Evolutionary conservation across 2,113 vertebrate genomes (phyloP), one percentile per base, ranked within the genome.

Genomic region (Halichoerus grypus): DNA sequence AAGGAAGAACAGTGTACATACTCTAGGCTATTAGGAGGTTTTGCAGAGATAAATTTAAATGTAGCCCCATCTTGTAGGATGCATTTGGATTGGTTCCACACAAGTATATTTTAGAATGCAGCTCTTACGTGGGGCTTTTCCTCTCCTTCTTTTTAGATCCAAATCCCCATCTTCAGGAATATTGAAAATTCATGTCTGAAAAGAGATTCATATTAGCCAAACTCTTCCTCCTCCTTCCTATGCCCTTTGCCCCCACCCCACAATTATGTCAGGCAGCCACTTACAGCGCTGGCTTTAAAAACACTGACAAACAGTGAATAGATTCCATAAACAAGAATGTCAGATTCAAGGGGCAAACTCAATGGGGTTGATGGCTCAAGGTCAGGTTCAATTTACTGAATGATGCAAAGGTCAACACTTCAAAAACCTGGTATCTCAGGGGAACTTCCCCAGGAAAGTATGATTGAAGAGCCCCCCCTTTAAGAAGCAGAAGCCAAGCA

Each of bases 301-400:
- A 77, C 22, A 79, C 14, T 19, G 16, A 89, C 55, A 95, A 80
- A 63, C 7, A 26, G 10, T 7, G 21, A 51, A 33, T 12, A 87
- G n/a, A 86, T 69, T 5, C 4, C 26, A 42, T 53, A n/a, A 71
- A 53, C 18, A 74, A 77, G 74, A 57, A 65, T 24, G 8, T 97
- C 80, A 63, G 22, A 36, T 83, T 88, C 18, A 71, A 65, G 53
- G 49, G 28, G 2, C 7, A 2, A 51, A 3, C 51, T 28, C 59
- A 33, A 67, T 21, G 63, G 13, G 39, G 18, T 80, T 88, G 67
- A 80, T 22, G 65, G 42, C 21, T 74, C 57, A 69, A 86, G 22
- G 39, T 84, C 83, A 88, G 33, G 31, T 61, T 88, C 74, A 53
- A 88, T n/a, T 93, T 53, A 61, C 53, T 82, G 59, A 87, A 76